phyloP scores from a whole-genome alignment of 2,888 invertebrate genomes.

The Geophilus truncorum region DNA sequence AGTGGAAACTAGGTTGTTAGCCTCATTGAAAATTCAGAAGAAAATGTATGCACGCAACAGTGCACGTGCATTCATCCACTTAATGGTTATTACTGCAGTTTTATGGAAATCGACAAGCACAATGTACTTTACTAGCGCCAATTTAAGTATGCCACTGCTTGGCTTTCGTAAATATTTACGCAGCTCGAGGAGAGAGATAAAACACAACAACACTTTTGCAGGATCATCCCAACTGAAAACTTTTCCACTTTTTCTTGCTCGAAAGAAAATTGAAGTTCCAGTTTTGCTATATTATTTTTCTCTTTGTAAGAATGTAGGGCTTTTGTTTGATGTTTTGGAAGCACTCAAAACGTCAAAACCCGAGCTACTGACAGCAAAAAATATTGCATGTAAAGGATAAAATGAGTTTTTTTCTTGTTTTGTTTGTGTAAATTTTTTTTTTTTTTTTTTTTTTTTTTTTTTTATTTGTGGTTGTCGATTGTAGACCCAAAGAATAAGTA shows the following conservation, averaged over 20 bases:
- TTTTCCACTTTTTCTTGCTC: not conserved
- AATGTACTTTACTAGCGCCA: not conserved
- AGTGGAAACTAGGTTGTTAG: slow-evolving; percentile 21
- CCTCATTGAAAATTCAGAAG: slow-evolving; percentile 10
- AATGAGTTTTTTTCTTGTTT: not conserved
- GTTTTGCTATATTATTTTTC: not conserved
- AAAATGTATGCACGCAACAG: slow-evolving; percentile 13
- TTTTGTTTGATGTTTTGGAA: not conserved
- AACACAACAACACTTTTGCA: not conserved
- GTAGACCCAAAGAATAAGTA: too few relatives aligned
- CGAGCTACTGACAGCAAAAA: not conserved
- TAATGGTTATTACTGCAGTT: slow-evolving; percentile 27
- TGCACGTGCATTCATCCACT: slow-evolving; percentile 12
- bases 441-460: not conserved
- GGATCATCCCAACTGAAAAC: not conserved
- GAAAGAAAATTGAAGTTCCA: not conserved
- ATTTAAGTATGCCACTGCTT: not conserved
- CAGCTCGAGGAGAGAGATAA: not conserved
- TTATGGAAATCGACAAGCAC: slow-evolving; percentile 24
- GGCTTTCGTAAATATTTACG: not conserved
- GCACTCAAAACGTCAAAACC: not conserved
- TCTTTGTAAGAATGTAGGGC: not conserved
- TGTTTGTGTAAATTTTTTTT: not conserved
- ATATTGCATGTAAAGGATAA: not conserved
- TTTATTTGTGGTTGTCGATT: not conserved